These are phyloP conservation scores for Dryoscopus gambensis DNA, from an alignment of 2,113 vertebrate species.

Conservation along the genomic window DNA sequence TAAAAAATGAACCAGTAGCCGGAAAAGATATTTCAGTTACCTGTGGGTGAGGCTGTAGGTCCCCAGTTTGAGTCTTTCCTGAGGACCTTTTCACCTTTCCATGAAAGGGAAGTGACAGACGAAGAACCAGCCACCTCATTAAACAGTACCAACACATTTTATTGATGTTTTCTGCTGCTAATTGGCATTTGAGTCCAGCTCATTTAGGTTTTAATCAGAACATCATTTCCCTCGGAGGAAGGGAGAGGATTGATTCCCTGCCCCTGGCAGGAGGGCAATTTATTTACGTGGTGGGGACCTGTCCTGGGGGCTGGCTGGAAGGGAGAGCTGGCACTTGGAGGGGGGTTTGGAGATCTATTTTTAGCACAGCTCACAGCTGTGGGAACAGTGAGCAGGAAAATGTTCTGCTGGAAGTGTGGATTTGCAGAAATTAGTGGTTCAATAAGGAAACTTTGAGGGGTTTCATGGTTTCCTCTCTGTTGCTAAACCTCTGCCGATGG, in stretches of 20 bases:
- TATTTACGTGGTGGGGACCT: neutral
- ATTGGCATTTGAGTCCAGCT: neutral
- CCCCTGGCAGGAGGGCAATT: neutral
- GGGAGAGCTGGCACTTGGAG: neutral
- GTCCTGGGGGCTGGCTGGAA: neutral
- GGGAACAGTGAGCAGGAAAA: neutral
- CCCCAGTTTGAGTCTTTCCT: neutral
- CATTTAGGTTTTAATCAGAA: conserved; percentile 42
- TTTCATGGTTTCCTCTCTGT: neutral
- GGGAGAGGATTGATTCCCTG: neutral
- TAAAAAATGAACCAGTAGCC: neutral
- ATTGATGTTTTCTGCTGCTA: conserved; percentile 14
- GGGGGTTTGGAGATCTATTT: neutral
- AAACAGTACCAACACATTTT: neutral
- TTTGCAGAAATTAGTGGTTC: neutral
- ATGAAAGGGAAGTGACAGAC: neutral
- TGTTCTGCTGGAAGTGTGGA: neutral
- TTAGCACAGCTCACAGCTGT: neutral
- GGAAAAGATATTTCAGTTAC: neutral
- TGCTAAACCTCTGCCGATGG: neutral
- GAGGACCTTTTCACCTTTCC: neutral
- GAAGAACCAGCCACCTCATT: neutral
- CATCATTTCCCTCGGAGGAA: neutral
- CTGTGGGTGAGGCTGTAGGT: neutral
- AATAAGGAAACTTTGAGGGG: neutral